Base-by-base conservation (phyloP, 1,140 invertebrate species). In the Portunus trituberculatus region DNA sequence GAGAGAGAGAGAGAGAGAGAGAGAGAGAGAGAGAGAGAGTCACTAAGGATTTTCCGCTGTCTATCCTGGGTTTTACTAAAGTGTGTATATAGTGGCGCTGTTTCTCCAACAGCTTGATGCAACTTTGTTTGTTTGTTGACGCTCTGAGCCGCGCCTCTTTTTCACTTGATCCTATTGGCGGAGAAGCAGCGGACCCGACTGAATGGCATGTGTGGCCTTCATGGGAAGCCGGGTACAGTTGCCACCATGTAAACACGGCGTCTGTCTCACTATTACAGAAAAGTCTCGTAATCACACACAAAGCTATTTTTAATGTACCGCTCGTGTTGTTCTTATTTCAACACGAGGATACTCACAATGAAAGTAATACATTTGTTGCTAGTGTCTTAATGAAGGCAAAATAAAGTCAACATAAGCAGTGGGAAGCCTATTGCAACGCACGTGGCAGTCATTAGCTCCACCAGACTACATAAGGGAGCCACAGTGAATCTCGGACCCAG, bases 1-100 rank as follows among this genome's bases (percentile, higher is more conserved):
- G 52, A 59, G 48, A 89, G 39, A 88, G 86, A 88, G 86, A 88
- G 86, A 88, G 86, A 88, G 86, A 88, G 86, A 88, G 86, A 88
- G 86, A 88, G 86, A 88, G 84, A 86, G 84, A 86, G 86, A 88
- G 86, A 88, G 86, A 88, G 86, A 88, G 31, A 88, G 20, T n/a
- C 25, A 76, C 25, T n/a, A n/a, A 12, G 67, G 12, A n/a, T 76
- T n/a, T 76, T 20, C 67, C 67, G 67, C 1, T 76, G 67, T 76
- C 20, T 8, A n/a, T 0, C 52, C 25, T 1, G 25, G 67, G 67
- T 76, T 76, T 1, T n/a, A 7, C 67, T n/a, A 8, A 76, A 7
- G 6, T 7, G 48, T 76, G 59, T 14, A 0, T 76, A 76, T 76
- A 76, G 67, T n/a, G 67, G 6, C 12, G n/a, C 20, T 20, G 0